phyloP scores from a whole-genome alignment of 2,888 invertebrate species.

The Spicauda simplicius region DNA sequence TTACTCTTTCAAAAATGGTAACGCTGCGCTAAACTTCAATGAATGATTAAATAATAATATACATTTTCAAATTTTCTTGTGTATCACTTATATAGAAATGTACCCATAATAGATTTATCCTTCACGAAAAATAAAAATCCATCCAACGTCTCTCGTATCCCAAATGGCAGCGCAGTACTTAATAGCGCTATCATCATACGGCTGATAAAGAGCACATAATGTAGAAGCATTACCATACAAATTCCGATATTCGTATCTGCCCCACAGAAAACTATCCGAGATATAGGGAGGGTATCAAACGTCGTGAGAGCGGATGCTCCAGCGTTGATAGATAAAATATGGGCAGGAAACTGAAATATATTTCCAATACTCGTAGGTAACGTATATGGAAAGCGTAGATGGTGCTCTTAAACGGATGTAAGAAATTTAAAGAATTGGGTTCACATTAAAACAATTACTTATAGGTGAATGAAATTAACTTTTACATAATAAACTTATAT shows the following conservation, averaged over 20 bases:
- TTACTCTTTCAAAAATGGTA: too few species aligned
- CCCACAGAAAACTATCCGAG: slow-evolving; percentile 33
- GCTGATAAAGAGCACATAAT: slow-evolving; percentile 23
- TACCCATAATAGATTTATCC: too few species aligned
- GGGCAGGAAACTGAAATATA: slow-evolving; percentile 26
- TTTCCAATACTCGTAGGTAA: not conserved
- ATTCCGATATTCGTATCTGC: slow-evolving; percentile 37
- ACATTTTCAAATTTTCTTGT: too few species aligned
- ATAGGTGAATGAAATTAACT: too few species aligned
- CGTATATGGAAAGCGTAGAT: not conserved
- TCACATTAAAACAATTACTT: too few species aligned
- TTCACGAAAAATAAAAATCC: not conserved
- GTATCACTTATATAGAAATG: too few species aligned
- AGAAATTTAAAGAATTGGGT: not conserved
- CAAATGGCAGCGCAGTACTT: slow-evolving; percentile 12
- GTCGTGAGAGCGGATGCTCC: slow-evolving; percentile 36
- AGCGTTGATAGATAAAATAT: slow-evolving; percentile 45
- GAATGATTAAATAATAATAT: too few species aligned
- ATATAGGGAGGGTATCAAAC: slow-evolving; percentile 40
- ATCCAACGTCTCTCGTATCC: not conserved
- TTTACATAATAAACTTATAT: too few species aligned
- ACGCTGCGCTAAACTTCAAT: too few species aligned
- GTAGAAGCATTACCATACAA: slow-evolving; percentile 33
- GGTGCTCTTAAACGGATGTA: not conserved
- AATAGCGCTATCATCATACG: slow-evolving; percentile 9